phyloP scores from a whole-genome alignment of 2,888 invertebrate species.

The Volucella zonaria region DNA sequence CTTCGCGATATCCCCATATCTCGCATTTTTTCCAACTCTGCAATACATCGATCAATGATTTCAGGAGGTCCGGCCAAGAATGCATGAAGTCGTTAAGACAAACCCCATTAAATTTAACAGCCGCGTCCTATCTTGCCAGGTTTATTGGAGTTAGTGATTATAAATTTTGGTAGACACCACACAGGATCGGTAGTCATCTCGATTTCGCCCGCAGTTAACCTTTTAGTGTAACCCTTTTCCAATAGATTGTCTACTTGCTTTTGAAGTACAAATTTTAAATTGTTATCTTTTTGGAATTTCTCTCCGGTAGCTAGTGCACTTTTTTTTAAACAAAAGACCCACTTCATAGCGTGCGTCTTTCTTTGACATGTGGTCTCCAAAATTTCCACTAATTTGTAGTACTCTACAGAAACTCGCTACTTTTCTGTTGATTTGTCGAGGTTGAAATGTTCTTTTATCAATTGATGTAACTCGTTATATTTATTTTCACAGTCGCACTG shows the following conservation, averaged over 20 bases:
- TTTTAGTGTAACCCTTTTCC: not conserved
- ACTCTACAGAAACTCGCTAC: constrained; percentile 39
- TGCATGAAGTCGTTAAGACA: constrained; percentile 76
- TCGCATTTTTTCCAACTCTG: not conserved
- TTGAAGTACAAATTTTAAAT: constrained; percentile 45
- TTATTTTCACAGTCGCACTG: constrained; percentile 34
- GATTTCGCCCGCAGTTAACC: constrained; percentile 57
- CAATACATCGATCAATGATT: constrained; percentile 2
- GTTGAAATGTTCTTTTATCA: constrained; percentile 1
- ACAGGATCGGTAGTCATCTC: not conserved
- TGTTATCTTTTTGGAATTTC: constrained; percentile 61
- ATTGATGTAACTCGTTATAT: constrained; percentile 26
- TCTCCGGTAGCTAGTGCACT: constrained; percentile 53
- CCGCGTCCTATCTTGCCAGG: constrained; percentile 76
- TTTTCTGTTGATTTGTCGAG: constrained; percentile 19
- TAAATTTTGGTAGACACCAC: constrained; percentile 4
- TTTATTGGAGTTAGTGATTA: constrained; percentile 72
- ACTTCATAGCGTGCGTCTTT: constrained; percentile 58
- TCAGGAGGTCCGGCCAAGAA: constrained; percentile 77
- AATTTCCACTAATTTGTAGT: constrained; percentile 43
- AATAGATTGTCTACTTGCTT: constrained; percentile 59
- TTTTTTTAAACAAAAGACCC: constrained; percentile 73
- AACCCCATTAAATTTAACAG: constrained; percentile 75
- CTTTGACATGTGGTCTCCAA: constrained; percentile 58
- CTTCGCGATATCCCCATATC: constrained; percentile 1